phyloP scores from a whole-genome alignment of 2,113 vertebrate species.

The Oceanites oceanicus region DNA sequence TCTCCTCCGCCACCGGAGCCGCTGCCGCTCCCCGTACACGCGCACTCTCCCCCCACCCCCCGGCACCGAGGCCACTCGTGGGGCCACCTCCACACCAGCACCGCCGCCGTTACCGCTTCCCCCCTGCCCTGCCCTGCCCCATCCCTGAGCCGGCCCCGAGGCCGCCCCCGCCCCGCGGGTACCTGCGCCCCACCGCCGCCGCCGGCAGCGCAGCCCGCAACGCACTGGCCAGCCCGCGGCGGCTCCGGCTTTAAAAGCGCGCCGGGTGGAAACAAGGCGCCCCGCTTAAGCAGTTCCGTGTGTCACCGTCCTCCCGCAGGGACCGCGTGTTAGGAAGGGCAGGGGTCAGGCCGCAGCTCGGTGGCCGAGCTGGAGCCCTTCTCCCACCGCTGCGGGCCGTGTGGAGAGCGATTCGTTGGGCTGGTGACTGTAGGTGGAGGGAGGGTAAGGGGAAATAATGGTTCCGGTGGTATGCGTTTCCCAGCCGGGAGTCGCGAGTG shows the following conservation, averaged over 20 bases:
- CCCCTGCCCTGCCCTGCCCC: no score
- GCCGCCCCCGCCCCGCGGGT: fast-evolving
- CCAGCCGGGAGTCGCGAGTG: not conserved
- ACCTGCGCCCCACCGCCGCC: not conserved
- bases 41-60: not conserved
- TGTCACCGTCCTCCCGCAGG: fast-evolving
- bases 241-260: fast-evolving
- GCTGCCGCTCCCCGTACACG: not conserved
- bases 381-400: fast-evolving
- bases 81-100: fast-evolving
- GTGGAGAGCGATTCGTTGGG: fast-evolving
- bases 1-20: not conserved
- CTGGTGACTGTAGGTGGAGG: fast-evolving
- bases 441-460: fast-evolving
- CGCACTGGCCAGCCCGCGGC: not conserved
- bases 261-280: not conserved
- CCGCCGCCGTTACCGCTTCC: not conserved
- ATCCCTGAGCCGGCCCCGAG: fast-evolving
- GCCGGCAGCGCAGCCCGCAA: not conserved
- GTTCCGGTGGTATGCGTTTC: slow-evolving; percentile 6
- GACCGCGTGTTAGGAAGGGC: fast-evolving
- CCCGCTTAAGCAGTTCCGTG: fast-evolving
- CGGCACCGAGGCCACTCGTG: fast-evolving
- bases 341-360: fast-evolving
- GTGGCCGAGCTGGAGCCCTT: fast-evolving